Evolutionary conservation across 1,140 invertebrate species (phyloP), one percentile per base, ranked within the genome.

Genomic region (Drosophila nebulosa): DNA sequence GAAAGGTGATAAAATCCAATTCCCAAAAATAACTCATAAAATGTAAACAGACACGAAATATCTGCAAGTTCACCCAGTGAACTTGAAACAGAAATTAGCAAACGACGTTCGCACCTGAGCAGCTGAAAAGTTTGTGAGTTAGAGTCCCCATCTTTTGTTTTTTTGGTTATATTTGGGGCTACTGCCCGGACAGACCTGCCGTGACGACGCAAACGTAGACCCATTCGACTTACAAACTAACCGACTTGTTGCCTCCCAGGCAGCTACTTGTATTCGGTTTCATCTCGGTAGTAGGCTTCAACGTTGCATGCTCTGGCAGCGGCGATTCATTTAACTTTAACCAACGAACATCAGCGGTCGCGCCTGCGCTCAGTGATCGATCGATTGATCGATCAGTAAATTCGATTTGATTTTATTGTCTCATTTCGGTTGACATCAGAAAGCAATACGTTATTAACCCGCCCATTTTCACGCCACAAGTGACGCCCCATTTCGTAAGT

Each of bases 31-130:
- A 79, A 60, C 61, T 52, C 27, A 63, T 69, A 60, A 76, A 79
- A 69, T 79, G 67, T 57, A 71, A 67, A 67, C 61, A 68, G 63
- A 42, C 39, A 26, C 42, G 18, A 46, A 32, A 86, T 72, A 78
- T 84, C 81, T 56, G 81, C 78, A 88, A 85, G 83, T 85, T 85
- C 81, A 85, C 24, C 56, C 64, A 67, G 67, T 85, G 78, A 86
- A 85, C 81, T 85, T 85, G 81, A 85, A 85, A 79, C 59, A 51
- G 62, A 39, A 69, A 62, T 50, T 36, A 71, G 27, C 69, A 22
- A 61, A 57, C 52, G 63, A 52, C 22, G 51, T 3, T 24, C 27
- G 39, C 35, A 27, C 18, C 67, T 57, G 52, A 22, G 22, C 1
- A 32, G 64, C 18, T 61, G 32, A 21, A 22, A 50, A 51, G 21